Conservation (phyloP, 2,888 invertebrate species). For the Lobophora halterata region DNA sequence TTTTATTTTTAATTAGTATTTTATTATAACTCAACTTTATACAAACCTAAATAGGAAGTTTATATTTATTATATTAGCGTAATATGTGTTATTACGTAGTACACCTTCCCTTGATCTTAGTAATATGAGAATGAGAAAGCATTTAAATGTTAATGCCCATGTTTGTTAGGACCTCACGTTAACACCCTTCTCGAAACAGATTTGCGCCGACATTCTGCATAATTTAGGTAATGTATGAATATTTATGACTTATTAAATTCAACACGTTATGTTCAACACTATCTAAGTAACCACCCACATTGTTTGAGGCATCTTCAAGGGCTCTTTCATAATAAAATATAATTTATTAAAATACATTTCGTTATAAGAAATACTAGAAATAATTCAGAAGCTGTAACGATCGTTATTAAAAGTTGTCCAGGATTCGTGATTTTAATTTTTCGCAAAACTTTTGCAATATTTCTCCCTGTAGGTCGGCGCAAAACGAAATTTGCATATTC, state of each 20-base stretch:
- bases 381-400: slow-evolving; percentile 25
- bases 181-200: slow-evolving; percentile 17
- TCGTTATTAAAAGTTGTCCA: slow-evolving; percentile 51
- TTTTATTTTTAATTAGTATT: too few species aligned
- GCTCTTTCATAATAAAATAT: too few species aligned
- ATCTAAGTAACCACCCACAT: too few species aligned
- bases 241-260: slow-evolving; percentile 20
- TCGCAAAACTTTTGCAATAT: slow-evolving; percentile 74
- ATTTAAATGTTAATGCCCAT: slow-evolving; percentile 14
- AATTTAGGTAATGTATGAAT: slow-evolving; percentile 21
- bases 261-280: too few species aligned
- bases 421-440: slow-evolving; percentile 73
- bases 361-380: slow-evolving; percentile 6
- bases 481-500: slow-evolving; percentile 76
- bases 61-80: too few species aligned
- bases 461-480: slow-evolving; percentile 65
- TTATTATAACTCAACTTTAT: too few species aligned
- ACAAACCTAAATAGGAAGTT: too few species aligned
- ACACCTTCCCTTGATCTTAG: slow-evolving; percentile 5
- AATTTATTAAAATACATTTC: too few species aligned
- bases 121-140: slow-evolving; percentile 5
- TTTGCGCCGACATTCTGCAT: slow-evolving; percentile 14
- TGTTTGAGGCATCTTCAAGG: too few species aligned
- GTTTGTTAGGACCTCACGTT: slow-evolving; percentile 15
- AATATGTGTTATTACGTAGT: too few species aligned